These are phyloP conservation scores for Paraescarpia echinospica DNA, from an alignment of 1,140 invertebrate species.

Conservation along the genomic window DNA sequence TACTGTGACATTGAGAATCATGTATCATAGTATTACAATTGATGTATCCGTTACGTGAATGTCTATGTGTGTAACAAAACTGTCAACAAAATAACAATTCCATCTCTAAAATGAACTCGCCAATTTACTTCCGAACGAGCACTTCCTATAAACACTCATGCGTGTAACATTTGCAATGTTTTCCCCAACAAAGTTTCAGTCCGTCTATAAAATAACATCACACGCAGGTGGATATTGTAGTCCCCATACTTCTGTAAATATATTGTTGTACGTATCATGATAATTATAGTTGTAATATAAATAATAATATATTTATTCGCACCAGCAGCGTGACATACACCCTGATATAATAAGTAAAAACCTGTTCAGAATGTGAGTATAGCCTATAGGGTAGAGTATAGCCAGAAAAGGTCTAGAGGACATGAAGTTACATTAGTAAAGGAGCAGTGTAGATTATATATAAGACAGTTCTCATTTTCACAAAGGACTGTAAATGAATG, in stretches of 20 bases:
- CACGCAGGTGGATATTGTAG: not conserved
- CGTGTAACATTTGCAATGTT: not conserved
- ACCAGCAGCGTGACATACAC: too few relatives aligned
- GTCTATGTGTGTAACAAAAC: not conserved
- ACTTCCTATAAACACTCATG: not conserved
- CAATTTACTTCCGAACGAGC: not conserved
- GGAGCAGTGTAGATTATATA: too few relatives aligned
- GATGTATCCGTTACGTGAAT: constrained; percentile 1
- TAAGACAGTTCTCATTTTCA: too few relatives aligned
- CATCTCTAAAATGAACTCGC: not conserved
- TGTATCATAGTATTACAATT: not conserved
- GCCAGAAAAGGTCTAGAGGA: too few relatives aligned
- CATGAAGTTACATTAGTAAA: too few relatives aligned
- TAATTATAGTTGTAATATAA: too few relatives aligned
- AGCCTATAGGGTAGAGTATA: too few relatives aligned
- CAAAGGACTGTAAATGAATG: too few relatives aligned
- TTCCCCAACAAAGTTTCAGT: not conserved
- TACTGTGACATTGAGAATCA: not conserved
- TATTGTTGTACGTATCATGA: not conserved
- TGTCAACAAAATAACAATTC: not conserved
- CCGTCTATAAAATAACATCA: not conserved
- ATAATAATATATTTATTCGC: too few relatives aligned
- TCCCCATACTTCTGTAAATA: not conserved
- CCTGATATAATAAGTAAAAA: too few relatives aligned
- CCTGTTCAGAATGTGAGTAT: too few relatives aligned